phyloP scores from a whole-genome alignment of 2,797 vertebrate species.

The Pseudocheirus occidentalis region DNA sequence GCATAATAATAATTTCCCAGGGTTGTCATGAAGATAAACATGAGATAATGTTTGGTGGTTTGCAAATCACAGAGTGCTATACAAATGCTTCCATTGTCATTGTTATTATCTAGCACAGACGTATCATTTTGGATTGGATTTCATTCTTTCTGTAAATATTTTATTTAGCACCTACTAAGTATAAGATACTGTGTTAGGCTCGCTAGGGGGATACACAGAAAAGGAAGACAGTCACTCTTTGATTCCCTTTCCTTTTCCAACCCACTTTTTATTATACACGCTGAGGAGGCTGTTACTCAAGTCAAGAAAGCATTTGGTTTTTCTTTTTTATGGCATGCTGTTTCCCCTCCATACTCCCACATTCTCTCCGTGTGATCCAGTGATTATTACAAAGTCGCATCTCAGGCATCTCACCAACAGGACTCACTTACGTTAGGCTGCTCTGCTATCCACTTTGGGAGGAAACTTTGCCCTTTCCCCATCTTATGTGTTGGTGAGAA shows the following conservation, averaged over 20 bases:
- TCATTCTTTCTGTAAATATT: not conserved
- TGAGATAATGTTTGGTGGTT: not conserved
- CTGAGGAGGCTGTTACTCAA: constrained; percentile 2
- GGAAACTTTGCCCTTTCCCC: not conserved
- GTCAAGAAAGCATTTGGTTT: not conserved
- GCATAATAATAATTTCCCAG: not conserved
- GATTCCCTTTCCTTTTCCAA: not conserved
- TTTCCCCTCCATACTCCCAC: constrained; percentile 25
- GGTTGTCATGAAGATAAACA: not conserved
- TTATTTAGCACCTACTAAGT: not conserved
- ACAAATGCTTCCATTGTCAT: not conserved
- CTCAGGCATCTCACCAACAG: not conserved
- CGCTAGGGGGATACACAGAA: not conserved
- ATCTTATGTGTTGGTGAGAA: not conserved
- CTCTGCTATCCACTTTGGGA: not conserved
- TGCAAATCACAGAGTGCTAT: not conserved
- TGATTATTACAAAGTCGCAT: not conserved
- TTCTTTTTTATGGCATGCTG: constrained; percentile 24
- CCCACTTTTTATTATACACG: not conserved
- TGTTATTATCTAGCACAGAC: not conserved
- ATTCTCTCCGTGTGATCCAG: not conserved
- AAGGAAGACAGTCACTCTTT: not conserved
- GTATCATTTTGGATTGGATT: not conserved
- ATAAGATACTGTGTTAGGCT: not conserved
- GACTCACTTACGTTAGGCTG: not conserved